Conservation (phyloP, 1,140 invertebrate species). For the Euura lappo region DNA sequence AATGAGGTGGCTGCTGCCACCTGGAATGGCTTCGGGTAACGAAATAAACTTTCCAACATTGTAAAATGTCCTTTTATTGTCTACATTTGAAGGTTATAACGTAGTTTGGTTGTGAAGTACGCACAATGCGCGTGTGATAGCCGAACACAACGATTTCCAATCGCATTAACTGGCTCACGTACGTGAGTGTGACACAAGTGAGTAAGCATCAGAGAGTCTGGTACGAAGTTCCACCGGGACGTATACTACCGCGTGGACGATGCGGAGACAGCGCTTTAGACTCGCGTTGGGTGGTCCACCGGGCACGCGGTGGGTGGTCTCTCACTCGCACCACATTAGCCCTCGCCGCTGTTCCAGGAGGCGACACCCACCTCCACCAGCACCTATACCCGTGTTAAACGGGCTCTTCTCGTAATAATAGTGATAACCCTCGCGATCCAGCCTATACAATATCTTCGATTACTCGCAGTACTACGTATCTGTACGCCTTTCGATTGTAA, state of each 20-base stretch:
- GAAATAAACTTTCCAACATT: no score
- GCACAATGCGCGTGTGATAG: no score
- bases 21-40: no score
- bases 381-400: constrained; percentile 3
- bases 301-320: constrained; percentile 42
- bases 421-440: neutral
- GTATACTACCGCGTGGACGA: neutral
- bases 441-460: neutral
- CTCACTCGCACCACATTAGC: constrained; percentile 48
- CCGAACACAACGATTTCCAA: no score
- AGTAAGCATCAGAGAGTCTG: neutral
- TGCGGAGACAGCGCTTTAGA: constrained; percentile 13
- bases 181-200: constrained; percentile 1
- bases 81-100: no score
- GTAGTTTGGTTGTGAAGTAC: no score
- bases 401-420: constrained; percentile 7
- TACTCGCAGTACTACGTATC: neutral
- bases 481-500: neutral
- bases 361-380: constrained; percentile 5
- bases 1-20: no score
- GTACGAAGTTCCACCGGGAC: neutral
- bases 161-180: neutral
- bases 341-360: neutral
- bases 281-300: constrained; percentile 30
- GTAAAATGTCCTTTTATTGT: no score